These are phyloP conservation scores for Cebus imitator DNA, from an alignment of 2,113 vertebrate species.

Conservation along the genomic window DNA sequence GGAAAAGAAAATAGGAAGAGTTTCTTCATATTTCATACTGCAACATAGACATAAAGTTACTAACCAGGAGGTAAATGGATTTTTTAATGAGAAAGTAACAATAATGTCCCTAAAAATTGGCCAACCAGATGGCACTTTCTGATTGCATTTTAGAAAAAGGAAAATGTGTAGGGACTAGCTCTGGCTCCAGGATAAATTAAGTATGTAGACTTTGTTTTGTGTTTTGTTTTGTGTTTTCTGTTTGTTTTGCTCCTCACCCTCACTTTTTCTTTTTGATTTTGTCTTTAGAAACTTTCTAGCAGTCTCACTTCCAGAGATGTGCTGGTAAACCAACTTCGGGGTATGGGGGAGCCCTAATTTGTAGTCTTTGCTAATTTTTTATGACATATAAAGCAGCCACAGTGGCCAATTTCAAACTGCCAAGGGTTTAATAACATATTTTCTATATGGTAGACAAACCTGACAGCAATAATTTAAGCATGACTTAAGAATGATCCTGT, in stretches of 20 bases:
- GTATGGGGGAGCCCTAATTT: neutral
- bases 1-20: neutral
- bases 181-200: neutral
- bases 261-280: neutral
- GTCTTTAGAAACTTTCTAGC: neutral
- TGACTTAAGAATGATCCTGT: no score
- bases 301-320: neutral
- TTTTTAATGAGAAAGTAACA: conserved; percentile 66
- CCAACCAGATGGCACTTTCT: conserved; percentile 38
- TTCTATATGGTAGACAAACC: no score
- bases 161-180: neutral
- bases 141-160: conserved; percentile 36
- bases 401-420: neutral
- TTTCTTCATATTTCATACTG: neutral
- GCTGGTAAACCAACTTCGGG: neutral
- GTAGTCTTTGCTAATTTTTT: neutral
- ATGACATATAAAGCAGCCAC: neutral
- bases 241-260: neutral
- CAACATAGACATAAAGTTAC: neutral
- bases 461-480: no score
- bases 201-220: neutral
- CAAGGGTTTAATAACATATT: neutral
- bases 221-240: neutral
- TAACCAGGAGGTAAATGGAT: conserved; percentile 1
- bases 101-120: conserved; percentile 29